A percentile compares a stretch with the other conserved stretches of the same genome.
These are phyloP conservation scores for Scomber japonicus DNA, from an alignment of 2,113 vertebrate genomes.

Conservation along the genomic window DNA sequence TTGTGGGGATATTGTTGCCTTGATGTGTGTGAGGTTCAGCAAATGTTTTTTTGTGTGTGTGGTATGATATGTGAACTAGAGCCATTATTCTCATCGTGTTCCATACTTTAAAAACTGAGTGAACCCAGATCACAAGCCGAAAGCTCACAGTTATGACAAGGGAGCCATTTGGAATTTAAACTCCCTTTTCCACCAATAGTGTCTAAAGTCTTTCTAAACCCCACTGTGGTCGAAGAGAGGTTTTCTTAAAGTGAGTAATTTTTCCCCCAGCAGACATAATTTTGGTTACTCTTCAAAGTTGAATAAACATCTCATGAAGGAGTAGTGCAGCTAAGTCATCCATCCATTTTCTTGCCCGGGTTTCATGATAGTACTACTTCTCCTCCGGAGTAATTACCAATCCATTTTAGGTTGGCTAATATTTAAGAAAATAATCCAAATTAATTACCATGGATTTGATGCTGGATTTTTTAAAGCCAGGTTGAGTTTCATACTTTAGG, in stretches of 20 bases:
- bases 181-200: conserved; percentile 25
- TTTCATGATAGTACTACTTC: conserved; percentile 38
- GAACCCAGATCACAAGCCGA: conserved; percentile 2
- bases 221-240: conserved; percentile 28
- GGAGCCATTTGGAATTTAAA: conserved; percentile 23
- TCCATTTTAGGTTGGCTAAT: conserved; percentile 60
- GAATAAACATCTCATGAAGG: conserved; percentile 63
- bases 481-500: conserved; percentile 37
- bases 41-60: neutral
- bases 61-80: neutral
- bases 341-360: conserved; percentile 40
- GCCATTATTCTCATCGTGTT: conserved; percentile 16
- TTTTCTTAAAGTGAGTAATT: conserved; percentile 52
- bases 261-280: conserved; percentile 46
- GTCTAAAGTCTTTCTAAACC: conserved; percentile 43
- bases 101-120: conserved; percentile 18
- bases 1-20: neutral
- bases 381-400: conserved; percentile 47
- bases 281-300: conserved; percentile 61
- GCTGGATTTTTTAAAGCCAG: conserved; percentile 57
- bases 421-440: conserved; percentile 66
- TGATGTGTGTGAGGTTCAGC: conserved; percentile 22
- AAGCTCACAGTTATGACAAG: conserved; percentile 27
- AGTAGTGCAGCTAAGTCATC: conserved; percentile 39
- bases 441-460: conserved; percentile 68